Evolutionary conservation across 1,140 invertebrate species (phyloP).

Genomic region (Brachionus asplanchnoidis): DNA sequence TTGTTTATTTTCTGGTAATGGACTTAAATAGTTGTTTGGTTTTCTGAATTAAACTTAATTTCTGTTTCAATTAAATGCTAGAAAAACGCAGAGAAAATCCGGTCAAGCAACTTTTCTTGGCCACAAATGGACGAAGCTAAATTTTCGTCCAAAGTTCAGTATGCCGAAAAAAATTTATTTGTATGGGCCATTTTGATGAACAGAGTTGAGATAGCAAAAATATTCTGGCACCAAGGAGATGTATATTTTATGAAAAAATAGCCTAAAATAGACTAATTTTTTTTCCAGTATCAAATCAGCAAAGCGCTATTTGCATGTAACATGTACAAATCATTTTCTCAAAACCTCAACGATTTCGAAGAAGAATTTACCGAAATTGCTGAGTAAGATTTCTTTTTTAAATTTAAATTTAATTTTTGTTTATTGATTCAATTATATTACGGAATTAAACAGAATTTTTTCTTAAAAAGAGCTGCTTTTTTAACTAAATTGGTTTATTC

Average conservation of each 20-base stretch:
- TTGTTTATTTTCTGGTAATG: constrained; percentile 8
- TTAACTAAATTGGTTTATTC: too few relatives aligned
- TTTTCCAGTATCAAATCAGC: constrained; percentile 46
- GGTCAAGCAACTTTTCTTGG: not conserved
- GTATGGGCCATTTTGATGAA: constrained; percentile 54
- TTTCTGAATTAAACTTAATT: not conserved
- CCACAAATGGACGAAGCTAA: not conserved
- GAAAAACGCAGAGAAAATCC: constrained; percentile 5
- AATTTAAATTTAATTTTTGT: too few relatives aligned
- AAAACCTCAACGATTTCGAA: constrained; percentile 47
- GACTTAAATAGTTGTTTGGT: not conserved
- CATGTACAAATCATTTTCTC: constrained; percentile 48
- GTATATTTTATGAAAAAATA: constrained; percentile 44
- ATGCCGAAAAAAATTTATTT: constrained; percentile 52
- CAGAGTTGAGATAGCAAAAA: constrained; percentile 48
- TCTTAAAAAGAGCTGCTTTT: too few relatives aligned
- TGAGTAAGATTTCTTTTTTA: constrained; percentile 42
- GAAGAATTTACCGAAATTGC: constrained; percentile 44
- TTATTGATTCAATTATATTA: too few relatives aligned
- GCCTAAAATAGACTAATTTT: too few relatives aligned
- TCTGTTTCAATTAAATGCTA: too few relatives aligned
- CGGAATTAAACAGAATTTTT: too few relatives aligned
- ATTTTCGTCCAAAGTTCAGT: constrained; percentile 42
- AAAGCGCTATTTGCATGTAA: constrained; percentile 48
- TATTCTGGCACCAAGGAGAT: constrained; percentile 51